phyloP scores from a whole-genome alignment of 1,140 invertebrate genomes.

The Brachionus plicatilis region DNA sequence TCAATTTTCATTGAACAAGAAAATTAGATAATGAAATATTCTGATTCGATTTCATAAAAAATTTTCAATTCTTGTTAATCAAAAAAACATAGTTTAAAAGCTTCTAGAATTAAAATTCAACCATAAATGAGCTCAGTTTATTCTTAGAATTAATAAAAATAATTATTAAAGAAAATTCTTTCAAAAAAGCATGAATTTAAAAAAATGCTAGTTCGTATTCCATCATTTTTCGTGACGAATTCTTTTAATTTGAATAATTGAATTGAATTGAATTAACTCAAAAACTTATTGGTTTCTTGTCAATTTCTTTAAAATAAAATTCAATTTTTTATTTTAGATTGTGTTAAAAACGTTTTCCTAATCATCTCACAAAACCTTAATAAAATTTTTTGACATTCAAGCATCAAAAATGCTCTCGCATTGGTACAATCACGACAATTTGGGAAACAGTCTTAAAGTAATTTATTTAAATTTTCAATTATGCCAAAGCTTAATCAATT shows the following conservation, averaged over 20 bases:
- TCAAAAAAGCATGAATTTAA: neutral
- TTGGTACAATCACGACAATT: conserved; percentile 38
- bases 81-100: neutral
- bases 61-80: neutral
- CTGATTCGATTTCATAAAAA: neutral
- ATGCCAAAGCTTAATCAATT: neutral
- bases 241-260: neutral
- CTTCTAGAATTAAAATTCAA: neutral
- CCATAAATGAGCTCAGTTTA: neutral
- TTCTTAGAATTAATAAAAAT: neutral
- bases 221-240: neutral
- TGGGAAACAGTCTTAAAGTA: conserved; percentile 32
- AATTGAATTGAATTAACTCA: neutral
- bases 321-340: neutral
- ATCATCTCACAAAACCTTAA: neutral
- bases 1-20: neutral
- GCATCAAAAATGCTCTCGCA: conserved; percentile 18
- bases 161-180: neutral
- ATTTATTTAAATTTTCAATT: neutral
- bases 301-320: neutral
- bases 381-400: neutral
- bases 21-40: neutral
- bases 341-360: neutral
- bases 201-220: neutral
- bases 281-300: neutral